These are phyloP conservation scores for Trachelus stipa DNA, from an alignment of 2,888 invertebrate species.

Conservation along the genomic window DNA sequence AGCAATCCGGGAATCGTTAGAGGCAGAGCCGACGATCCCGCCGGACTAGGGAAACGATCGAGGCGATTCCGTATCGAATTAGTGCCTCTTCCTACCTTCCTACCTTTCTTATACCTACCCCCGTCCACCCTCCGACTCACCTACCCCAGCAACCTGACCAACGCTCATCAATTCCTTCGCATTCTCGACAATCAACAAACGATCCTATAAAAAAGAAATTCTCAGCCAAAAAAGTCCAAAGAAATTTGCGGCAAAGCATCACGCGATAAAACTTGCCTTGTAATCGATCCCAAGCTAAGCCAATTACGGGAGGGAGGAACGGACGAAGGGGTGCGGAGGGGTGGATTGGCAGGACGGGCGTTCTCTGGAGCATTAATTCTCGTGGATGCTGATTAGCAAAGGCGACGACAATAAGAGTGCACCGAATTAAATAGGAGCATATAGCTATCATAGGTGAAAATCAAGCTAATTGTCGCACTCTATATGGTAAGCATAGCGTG, in stretches of 20 bases:
- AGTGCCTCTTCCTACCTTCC: neutral
- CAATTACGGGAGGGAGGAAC: neutral
- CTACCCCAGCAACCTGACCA: neutral
- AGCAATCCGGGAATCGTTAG: conserved; percentile 40
- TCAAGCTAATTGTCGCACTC: conserved; percentile 62
- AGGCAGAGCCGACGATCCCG: conserved; percentile 7
- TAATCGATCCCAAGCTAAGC: neutral
- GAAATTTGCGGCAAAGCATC: neutral
- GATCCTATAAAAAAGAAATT: neutral
- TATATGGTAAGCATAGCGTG: conserved; percentile 63
- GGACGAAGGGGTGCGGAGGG: too few species aligned
- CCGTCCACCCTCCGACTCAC: too few species aligned
- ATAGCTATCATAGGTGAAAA: conserved; percentile 31
- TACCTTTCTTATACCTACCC: neutral
- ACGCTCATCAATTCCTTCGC: neutral
- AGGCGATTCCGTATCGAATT: neutral
- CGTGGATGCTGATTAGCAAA: conserved; percentile 42
- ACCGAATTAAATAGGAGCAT: conserved; percentile 44
- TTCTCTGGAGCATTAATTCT: conserved; percentile 38
- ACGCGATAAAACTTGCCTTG: neutral
- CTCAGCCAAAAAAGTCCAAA: neutral
- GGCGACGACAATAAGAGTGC: conserved; percentile 51
- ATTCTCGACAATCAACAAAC: neutral
- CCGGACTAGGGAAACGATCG: neutral
- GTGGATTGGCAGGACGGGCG: neutral